Conservation (phyloP, 2,113 vertebrate genomes). For the Psilopsiagon aymara region DNA sequence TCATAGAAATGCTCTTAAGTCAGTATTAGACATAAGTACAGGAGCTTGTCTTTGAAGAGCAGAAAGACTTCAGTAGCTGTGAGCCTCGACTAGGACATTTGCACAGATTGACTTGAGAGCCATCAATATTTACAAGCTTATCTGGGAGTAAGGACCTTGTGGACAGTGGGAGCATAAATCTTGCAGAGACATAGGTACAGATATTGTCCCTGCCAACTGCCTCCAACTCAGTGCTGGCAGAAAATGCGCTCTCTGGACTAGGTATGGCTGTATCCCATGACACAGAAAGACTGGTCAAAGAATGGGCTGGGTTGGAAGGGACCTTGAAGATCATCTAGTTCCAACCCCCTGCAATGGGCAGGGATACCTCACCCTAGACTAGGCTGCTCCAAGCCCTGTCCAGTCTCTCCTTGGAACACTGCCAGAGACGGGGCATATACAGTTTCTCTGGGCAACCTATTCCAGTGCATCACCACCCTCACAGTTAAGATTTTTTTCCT, state of each 20-base stretch:
- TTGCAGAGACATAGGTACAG: background rate
- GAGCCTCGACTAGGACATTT: background rate
- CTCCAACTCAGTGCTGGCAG: background rate
- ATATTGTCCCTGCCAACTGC: background rate
- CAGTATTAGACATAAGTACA: background rate
- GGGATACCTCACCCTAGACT: background rate
- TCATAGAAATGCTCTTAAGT: background rate
- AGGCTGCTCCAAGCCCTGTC: background rate
- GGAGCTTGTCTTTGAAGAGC: background rate
- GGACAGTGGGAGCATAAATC: background rate
- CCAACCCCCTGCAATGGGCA: background rate
- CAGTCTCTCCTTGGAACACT: background rate
- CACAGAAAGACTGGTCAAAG: background rate
- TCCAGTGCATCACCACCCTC: background rate
- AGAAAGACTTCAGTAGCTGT: background rate
- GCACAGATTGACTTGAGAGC: background rate
- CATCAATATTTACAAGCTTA: background rate
- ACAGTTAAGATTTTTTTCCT: background rate
- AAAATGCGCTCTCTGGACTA: background rate
- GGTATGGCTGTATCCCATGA: background rate
- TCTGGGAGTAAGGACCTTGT: background rate
- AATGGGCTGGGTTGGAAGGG: background rate
- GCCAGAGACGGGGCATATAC: background rate
- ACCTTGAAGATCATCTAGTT: background rate
- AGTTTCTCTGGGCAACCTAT: background rate